Conservation (phyloP, 2,113 vertebrate genomes). For the Coregonus clupeaformis region DNA sequence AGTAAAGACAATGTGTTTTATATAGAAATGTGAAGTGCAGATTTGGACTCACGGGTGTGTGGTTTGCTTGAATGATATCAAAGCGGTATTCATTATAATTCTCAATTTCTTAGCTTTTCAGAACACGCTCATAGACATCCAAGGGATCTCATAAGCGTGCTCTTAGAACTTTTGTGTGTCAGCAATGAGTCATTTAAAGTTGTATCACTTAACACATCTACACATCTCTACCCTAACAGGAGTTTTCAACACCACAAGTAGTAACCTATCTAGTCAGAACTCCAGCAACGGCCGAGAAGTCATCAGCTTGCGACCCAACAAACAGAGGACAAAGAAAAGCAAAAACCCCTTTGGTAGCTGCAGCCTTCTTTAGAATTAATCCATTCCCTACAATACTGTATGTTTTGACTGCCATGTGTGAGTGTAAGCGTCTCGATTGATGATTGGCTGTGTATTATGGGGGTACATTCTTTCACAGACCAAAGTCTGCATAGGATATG, state of each 20-base stretch:
- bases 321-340: conserved; percentile 96
- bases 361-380: conserved; percentile 77
- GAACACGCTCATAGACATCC: no score
- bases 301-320: conserved; percentile 94
- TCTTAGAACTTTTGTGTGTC: no score
- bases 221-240: conserved; percentile 70
- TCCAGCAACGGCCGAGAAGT: conserved; percentile 86
- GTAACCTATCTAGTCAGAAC: conserved; percentile 83
- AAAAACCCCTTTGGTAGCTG: conserved; percentile 91
- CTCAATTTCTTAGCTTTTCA: no score
- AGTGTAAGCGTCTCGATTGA: neutral
- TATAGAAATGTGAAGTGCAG: no score
- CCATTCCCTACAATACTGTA: conserved; percentile 13
- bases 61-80: no score
- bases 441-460: conserved; percentile 19
- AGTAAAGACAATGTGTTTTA: no score
- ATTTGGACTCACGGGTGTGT: no score
- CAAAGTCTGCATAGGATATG: conserved; percentile 51
- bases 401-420: conserved; percentile 2
- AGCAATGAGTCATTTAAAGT: no score
- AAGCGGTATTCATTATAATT: no score
- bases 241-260: conserved; percentile 89
- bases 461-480: conserved; percentile 48
- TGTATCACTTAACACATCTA: no score
- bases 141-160: no score